These are phyloP conservation scores for Drosophila borealis DNA, from an alignment of 2,888 invertebrate species.

Conservation along the genomic window DNA sequence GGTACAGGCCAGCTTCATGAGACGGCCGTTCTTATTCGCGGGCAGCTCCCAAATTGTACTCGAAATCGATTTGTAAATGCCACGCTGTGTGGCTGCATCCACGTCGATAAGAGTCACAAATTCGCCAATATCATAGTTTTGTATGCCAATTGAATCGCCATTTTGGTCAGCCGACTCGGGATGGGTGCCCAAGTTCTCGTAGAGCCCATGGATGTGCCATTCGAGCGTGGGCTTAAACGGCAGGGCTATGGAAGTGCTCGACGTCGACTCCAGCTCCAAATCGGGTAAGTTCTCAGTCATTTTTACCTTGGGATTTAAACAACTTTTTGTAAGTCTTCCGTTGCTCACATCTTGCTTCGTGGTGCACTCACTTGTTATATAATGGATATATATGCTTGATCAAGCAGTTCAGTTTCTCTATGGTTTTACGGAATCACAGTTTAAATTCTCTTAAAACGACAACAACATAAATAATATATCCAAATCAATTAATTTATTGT, in stretches of 20 bases:
- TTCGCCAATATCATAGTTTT: not conserved
- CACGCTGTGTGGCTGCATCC: not conserved
- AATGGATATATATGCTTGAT: not conserved
- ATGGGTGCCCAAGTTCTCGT: not conserved
- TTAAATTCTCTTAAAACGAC: not conserved
- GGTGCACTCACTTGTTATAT: no score
- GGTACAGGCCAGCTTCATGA: not conserved
- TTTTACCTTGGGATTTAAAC: not conserved
- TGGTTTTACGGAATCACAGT: not conserved
- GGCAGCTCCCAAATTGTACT: not conserved
- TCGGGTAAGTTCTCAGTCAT: not conserved
- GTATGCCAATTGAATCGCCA: not conserved
- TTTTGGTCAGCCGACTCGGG: no score
- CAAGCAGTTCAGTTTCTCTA: not conserved
- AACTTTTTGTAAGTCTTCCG: not conserved
- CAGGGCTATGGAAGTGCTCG: not conserved
- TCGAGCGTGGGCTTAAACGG: not conserved
- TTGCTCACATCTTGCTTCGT: no score
- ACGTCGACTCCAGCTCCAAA: not conserved
- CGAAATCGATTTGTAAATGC: no score
- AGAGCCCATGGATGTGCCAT: conserved; percentile 1
- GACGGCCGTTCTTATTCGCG: not conserved
- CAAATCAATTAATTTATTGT: no score
- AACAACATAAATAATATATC: not conserved
- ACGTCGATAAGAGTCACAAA: not conserved